Base-by-base conservation (phyloP, 2,797 vertebrate species). In the Onychomys torridus region DNA sequence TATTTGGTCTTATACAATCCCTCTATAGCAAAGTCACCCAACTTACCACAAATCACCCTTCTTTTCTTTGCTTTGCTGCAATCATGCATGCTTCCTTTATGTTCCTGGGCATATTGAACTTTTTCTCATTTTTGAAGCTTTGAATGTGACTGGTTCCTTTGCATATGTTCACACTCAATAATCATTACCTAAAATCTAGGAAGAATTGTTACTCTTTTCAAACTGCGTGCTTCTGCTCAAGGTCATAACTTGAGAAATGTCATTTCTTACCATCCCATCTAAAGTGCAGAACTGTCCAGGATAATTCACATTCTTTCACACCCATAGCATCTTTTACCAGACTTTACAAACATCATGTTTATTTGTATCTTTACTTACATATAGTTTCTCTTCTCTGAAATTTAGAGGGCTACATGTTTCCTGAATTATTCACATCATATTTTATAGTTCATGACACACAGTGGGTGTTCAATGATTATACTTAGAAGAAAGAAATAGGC, bases 61-160 rank as follows among this genome's bases (percentile, higher is more conserved):
- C 0, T 9, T 46, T 29, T 43, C 0, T 91, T 96, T 73, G 49
- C 13, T 91, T 40, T 77, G 67, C 52, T 96, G 3, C 17, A 78
- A 9, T 16, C 0, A 34, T 1, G 14, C 0, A 14, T 85, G 46
- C 2, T 27, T 55, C 43, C 37, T 82, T 57, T 61, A 29, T 69
- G 2, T 29, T 84, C 17, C 23, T 52, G 34, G 75, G 55, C 9
- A 91, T 17, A 59, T 4, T 37, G 49, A 79, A 86, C 63, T 19
- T 86, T 14, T 90, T 97, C 84, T 23, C 90, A 21, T 21, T 13
- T 95, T 71, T 92, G 49, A 46, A 9, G 5, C 57, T 84, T 93
- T 59, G 32, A 43, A 71, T 40, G 6, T 65, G 10, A 11, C 94
- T 75, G 92, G 43, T 29, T 6, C 10, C 32, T 76, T 87, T 86